A percentile compares a stretch with the other conserved stretches of the same genome.
Evolutionary conservation across 2,888 invertebrate genomes (phyloP).

Genomic region (Tachina grossa): DNA sequence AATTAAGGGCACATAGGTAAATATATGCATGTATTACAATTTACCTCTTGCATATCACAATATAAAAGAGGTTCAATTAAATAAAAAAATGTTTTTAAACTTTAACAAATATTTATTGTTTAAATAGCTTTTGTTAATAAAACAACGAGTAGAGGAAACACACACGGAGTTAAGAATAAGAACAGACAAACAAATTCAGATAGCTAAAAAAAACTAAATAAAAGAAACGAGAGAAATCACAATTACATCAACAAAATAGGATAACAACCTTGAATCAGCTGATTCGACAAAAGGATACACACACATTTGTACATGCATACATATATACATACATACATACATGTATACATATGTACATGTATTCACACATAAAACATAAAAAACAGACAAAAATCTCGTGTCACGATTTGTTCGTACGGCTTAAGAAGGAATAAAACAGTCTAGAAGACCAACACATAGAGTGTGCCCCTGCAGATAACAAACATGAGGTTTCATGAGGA

Average conservation of each 20-base stretch:
- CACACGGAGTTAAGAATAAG: too few species aligned
- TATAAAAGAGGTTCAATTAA: too few species aligned
- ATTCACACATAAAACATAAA: background rate
- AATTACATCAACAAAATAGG: background rate
- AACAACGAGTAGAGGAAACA: too few species aligned
- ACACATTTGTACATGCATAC: background rate
- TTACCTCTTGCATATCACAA: too few species aligned
- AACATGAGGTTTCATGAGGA: constrained; percentile 55
- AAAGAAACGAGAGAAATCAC: background rate
- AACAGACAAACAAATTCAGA: too few species aligned
- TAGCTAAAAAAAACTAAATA: background rate
- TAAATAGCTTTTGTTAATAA: too few species aligned
- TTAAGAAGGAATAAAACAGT: constrained; percentile 37
- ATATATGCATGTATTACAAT: too few species aligned
- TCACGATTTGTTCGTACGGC: constrained; percentile 50
- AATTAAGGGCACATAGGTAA: too few species aligned
- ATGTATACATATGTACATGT: background rate
- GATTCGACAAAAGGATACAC: background rate
- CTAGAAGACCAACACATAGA: constrained; percentile 46
- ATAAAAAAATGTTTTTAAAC: too few species aligned
- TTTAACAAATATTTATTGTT: too few species aligned
- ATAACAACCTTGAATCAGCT: constrained; percentile 26
- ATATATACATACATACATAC: background rate
- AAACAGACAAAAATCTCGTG: constrained; percentile 38
- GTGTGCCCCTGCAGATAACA: constrained; percentile 63